Evolutionary conservation across 2,888 invertebrate genomes (phyloP).

Genomic region (Malacosoma neustria): DNA sequence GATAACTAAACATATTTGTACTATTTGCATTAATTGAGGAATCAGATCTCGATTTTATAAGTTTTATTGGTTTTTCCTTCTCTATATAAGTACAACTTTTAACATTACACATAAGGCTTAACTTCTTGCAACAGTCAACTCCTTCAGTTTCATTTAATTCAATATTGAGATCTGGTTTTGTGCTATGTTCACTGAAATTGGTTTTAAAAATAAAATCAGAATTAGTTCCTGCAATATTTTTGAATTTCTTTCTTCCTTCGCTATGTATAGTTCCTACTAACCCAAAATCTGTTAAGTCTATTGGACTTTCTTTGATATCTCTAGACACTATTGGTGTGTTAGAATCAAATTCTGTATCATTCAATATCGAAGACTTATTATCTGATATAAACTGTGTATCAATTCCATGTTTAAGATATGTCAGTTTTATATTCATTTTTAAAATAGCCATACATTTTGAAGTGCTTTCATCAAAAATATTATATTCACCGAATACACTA

Average conservation of each 20-base stretch:
- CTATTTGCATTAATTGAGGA: constrained; percentile 22
- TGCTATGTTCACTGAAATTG: neutral
- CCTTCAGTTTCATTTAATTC: neutral
- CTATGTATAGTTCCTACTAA: constrained; percentile 29
- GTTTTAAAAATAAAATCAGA: neutral
- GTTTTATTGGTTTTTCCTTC: constrained; percentile 13
- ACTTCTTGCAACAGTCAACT: constrained; percentile 2
- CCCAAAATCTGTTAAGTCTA: constrained; percentile 16
- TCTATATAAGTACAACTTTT: constrained; percentile 27
- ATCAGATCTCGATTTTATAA: constrained; percentile 32
- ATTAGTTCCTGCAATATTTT: neutral
- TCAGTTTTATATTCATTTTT: constrained; percentile 37
- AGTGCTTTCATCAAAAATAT: constrained; percentile 38
- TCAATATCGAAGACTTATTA: constrained; percentile 12
- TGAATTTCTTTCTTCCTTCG: constrained; percentile 15
- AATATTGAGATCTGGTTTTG: neutral
- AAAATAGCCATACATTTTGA: constrained; percentile 41
- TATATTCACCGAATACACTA: constrained; percentile 24
- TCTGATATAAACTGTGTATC: constrained; percentile 16
- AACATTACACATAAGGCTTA: constrained; percentile 15
- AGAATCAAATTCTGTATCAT: constrained; percentile 13
- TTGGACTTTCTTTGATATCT: constrained; percentile 8
- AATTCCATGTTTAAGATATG: constrained; percentile 25
- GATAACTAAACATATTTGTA: constrained; percentile 37
- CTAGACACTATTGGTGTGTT: constrained; percentile 11